Percentiles rank a stretch among this genome's conserved stretches.
Conservation (phyloP, 2,113 vertebrate species). For the Eudyptes chrysolophus region DNA sequence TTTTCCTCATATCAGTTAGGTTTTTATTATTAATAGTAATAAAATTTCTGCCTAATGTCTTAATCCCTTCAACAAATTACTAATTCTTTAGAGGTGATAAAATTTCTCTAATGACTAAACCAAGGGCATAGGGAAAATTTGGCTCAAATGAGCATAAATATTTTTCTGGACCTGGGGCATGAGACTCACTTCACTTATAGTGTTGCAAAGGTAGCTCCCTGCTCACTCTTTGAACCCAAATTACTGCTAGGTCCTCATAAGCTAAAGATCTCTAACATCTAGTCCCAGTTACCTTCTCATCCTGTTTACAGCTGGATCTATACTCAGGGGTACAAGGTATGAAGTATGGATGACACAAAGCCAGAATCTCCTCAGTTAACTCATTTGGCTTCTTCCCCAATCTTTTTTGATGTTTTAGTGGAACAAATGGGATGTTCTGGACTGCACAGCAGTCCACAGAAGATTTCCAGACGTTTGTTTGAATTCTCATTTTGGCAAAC, state of each 20-base stretch:
- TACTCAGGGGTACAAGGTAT: not conserved
- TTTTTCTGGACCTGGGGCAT: not conserved
- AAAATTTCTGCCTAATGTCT: not conserved
- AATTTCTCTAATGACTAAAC: not conserved
- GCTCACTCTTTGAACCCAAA: not conserved
- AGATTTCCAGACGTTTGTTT: not conserved
- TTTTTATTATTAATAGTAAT: not conserved
- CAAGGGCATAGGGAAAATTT: not conserved
- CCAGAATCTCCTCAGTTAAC: not conserved
- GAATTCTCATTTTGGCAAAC: slow-evolving; percentile 3
- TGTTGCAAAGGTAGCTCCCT: not conserved
- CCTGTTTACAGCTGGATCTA: not conserved
- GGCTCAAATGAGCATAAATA: not conserved
- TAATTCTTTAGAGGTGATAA: not conserved
- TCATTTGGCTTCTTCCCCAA: not conserved
- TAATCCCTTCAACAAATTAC: not conserved
- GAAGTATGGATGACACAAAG: not conserved
- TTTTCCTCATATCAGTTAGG: not conserved
- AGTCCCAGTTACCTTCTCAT: not conserved
- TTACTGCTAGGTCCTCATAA: not conserved
- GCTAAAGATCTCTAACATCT: not conserved
- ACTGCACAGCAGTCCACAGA: not conserved
- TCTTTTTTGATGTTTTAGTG: not conserved
- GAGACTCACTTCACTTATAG: not conserved
- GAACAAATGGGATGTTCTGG: slow-evolving; percentile 15